phyloP scores from a whole-genome alignment of 2,113 vertebrate species.

The Cyprinodon brontotheroides region DNA sequence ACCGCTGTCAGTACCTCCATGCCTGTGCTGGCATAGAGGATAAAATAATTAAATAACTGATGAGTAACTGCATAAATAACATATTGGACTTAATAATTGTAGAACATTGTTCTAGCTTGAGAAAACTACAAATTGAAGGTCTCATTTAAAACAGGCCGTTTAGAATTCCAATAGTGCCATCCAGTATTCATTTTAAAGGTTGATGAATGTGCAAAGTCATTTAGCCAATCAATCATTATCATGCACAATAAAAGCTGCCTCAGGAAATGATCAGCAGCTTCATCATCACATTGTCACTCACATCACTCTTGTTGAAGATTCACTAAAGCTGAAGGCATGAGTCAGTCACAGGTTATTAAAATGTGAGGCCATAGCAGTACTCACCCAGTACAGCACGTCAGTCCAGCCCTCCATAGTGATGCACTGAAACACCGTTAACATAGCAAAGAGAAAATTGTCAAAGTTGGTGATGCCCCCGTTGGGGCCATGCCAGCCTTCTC shows the following conservation, averaged over 20 bases:
- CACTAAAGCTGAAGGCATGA: conserved; percentile 26
- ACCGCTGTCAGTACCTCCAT: too few species aligned
- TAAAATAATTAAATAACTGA: too few species aligned
- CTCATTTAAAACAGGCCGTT: conserved; percentile 1
- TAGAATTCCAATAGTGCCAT: conserved; percentile 14
- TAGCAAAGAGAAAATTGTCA: conserved; percentile 98
- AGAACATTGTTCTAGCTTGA: not conserved
- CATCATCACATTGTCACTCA: conserved; percentile 57
- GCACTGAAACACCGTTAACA: conserved; percentile 99
- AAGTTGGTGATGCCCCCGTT: conserved; percentile 99
- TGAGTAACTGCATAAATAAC: too few species aligned
- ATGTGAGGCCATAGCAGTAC: conserved; percentile 25
- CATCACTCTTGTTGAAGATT: conserved; percentile 30
- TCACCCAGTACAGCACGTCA: conserved; percentile 98
- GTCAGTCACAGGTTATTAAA: conserved; percentile 39
- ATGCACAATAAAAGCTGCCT: conserved; percentile 39
- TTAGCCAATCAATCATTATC: conserved; percentile 57
- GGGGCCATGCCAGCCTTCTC: conserved; percentile 94
- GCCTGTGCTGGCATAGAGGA: too few species aligned
- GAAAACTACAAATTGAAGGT: not conserved
- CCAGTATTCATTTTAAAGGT: conserved; percentile 16
- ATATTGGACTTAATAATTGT: too few species aligned
- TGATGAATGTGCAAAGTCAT: conserved; percentile 44
- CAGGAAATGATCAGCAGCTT: conserved; percentile 54
- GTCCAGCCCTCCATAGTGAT: conserved; percentile 99